These are phyloP conservation scores for Aurelia sp. DNA, from an alignment of 30 jellyfish, hydroid and myxozoan species.

Conservation along the genomic window DNA sequence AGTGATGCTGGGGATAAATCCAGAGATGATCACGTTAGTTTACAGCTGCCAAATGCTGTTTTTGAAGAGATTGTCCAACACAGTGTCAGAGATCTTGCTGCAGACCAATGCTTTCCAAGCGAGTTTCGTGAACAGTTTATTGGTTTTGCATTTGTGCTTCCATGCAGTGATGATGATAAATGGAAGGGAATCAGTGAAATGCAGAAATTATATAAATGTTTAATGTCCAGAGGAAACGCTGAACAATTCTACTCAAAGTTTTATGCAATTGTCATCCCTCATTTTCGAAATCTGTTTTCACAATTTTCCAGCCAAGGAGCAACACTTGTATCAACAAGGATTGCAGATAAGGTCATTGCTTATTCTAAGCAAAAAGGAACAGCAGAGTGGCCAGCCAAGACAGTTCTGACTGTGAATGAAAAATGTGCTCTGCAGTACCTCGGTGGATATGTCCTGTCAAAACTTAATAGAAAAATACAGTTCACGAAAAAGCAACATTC, in stretches of 20 bases:
- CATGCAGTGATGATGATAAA: neutral
- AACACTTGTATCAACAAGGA: constrained; percentile 9
- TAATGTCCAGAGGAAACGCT: neutral
- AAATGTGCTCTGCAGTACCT: neutral
- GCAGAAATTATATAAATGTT: neutral
- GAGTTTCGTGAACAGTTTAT: neutral
- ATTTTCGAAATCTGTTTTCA: neutral
- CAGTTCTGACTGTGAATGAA: neutral
- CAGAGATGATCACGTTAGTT: neutral
- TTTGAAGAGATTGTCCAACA: neutral
- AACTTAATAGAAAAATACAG: constrained; percentile 13
- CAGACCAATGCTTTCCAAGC: neutral
- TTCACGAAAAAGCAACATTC: constrained; percentile 10
- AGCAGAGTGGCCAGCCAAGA: neutral
- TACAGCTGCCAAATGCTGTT: neutral
- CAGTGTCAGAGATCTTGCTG: neutral
- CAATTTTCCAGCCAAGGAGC: constrained; percentile 6
- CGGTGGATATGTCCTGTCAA: constrained; percentile 1
- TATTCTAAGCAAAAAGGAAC: neutral
- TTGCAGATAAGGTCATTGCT: neutral
- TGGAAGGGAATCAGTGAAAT: neutral
- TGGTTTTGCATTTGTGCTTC: constrained; percentile 7
- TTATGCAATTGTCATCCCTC: neutral
- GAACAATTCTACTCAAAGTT: too few relatives aligned
- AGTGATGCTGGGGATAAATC: constrained; percentile 1